Percentiles rank a stretch among this genome's conserved stretches.
Conservation (phyloP, 1,140 invertebrate genomes). For the Pseudomyrmex concolor region DNA sequence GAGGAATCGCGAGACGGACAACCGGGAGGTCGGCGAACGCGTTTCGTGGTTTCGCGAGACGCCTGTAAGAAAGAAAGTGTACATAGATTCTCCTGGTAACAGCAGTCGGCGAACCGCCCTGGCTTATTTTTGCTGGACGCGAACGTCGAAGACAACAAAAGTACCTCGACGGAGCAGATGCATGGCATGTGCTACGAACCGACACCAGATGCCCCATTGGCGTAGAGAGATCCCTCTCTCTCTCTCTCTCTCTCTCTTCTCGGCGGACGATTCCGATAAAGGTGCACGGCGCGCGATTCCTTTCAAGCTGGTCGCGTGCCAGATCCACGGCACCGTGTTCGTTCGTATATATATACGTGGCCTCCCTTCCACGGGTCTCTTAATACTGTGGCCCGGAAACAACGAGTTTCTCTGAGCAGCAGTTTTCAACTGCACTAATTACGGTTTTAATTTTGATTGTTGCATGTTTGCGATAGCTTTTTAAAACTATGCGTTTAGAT, state of each 20-base stretch:
- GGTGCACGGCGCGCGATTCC: constrained; percentile 60
- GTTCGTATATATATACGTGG: background rate
- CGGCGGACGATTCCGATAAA: constrained; percentile 65
- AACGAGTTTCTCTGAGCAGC: too few relatives aligned
- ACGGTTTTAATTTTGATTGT: too few relatives aligned
- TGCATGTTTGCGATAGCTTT: too few relatives aligned
- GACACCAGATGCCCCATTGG: constrained; percentile 84
- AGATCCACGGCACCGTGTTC: constrained; percentile 20
- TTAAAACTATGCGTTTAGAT: too few relatives aligned
- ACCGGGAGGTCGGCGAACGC: background rate
- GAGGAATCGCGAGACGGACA: background rate
- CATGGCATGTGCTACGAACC: constrained; percentile 83
- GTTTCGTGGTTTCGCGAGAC: constrained; percentile 7
- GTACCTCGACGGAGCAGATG: constrained; percentile 81
- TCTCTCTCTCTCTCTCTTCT: constrained; percentile 14
- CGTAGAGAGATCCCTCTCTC: constrained; percentile 74
- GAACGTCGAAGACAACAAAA: constrained; percentile 81
- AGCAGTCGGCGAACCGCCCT: constrained; percentile 70
- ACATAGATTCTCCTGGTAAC: constrained; percentile 74
- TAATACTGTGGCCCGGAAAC: too few relatives aligned
- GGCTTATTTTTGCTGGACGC: constrained; percentile 73
- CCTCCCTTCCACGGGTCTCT: background rate
- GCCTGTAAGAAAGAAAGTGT: constrained; percentile 45
- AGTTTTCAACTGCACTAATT: too few relatives aligned
- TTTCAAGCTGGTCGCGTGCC: constrained; percentile 75